These are phyloP conservation scores for Myotis yumanensis DNA, from an alignment of 2,113 vertebrate genomes.

Conservation along the genomic window DNA sequence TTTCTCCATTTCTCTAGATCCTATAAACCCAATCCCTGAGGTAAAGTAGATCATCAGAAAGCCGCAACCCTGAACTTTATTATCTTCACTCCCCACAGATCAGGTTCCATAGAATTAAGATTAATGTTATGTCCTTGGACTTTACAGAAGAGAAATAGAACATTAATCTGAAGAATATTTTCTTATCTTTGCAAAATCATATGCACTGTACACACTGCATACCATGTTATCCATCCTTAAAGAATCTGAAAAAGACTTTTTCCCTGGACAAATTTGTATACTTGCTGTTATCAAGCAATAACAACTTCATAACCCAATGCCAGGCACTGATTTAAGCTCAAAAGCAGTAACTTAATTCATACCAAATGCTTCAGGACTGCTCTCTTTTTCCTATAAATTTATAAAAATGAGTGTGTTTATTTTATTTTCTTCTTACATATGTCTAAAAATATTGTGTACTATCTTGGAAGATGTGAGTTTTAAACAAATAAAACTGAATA, in stretches of 20 bases:
- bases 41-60: slow-evolving; percentile 60
- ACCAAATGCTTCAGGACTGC: slow-evolving; percentile 30
- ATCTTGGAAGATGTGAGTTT: neutral
- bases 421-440: neutral
- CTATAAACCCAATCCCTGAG: slow-evolving; percentile 6
- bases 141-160: neutral
- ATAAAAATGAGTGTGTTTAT: neutral
- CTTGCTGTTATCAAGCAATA: slow-evolving; percentile 26
- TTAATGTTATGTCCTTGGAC: slow-evolving; percentile 34
- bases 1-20: slow-evolving; percentile 43
- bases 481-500: neutral
- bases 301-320: slow-evolving; percentile 28
- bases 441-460: neutral
- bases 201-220: neutral
- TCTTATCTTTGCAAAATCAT: slow-evolving; percentile 27
- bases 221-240: neutral
- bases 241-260: slow-evolving; percentile 15
- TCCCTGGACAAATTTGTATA: neutral
- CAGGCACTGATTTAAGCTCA: slow-evolving; percentile 19
- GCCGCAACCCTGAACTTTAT: slow-evolving; percentile 26
- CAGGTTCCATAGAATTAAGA: slow-evolving; percentile 53
- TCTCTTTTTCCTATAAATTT: neutral
- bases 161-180: slow-evolving; percentile 44
- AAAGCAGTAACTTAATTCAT: neutral
- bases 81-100: slow-evolving; percentile 34